Conservation (phyloP, 2,888 invertebrate genomes). For the Tribolium freemani region DNA sequence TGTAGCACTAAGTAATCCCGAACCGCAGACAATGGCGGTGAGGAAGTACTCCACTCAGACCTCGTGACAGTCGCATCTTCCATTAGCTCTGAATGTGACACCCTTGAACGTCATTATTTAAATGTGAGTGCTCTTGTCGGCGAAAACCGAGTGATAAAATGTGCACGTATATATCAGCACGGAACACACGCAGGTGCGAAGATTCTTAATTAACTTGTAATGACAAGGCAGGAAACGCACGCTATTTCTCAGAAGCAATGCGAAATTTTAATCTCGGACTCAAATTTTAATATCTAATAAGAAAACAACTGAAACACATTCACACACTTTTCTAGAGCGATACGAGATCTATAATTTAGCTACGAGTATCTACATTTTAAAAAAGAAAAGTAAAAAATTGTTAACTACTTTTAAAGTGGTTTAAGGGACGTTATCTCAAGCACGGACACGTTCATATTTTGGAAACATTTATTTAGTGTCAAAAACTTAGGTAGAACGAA, state of each 20-base stretch:
- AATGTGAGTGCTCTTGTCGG: conserved; percentile 54
- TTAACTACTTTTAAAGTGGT: too few relatives aligned
- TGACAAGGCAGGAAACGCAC: conserved; percentile 12
- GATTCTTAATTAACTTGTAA: conserved; percentile 35
- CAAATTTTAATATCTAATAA: too few relatives aligned
- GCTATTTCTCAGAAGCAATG: not conserved
- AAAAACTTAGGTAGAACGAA: too few relatives aligned
- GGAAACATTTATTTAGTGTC: too few relatives aligned
- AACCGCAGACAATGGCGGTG: conserved; percentile 62
- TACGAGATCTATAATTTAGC: too few relatives aligned
- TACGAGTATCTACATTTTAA: too few relatives aligned
- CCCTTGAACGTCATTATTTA: conserved; percentile 64
- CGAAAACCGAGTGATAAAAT: conserved; percentile 39
- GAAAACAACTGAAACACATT: too few relatives aligned
- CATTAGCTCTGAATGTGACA: conserved; percentile 62
- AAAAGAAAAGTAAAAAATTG: too few relatives aligned
- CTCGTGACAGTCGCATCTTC: conserved; percentile 62
- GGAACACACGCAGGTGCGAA: not conserved
- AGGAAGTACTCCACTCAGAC: conserved; percentile 63
- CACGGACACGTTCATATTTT: too few relatives aligned
- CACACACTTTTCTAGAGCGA: too few relatives aligned
- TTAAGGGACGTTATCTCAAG: too few relatives aligned
- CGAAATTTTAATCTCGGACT: not conserved
- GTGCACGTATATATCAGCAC: conserved; percentile 19
- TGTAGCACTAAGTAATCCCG: conserved; percentile 58